Conservation (phyloP, 2,113 vertebrate genomes). For the Leptodactylus fuscus region DNA sequence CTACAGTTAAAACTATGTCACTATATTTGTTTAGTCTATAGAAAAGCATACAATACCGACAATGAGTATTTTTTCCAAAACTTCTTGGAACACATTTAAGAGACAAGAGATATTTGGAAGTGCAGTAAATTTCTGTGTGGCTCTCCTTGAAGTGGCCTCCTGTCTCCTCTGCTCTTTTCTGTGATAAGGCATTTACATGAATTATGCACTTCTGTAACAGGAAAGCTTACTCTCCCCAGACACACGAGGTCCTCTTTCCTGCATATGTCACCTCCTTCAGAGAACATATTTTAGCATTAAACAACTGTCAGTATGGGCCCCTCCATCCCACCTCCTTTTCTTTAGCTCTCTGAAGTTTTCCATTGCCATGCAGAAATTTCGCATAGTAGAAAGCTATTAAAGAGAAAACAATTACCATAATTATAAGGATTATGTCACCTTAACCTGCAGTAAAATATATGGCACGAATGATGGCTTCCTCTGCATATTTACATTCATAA, state of each 20-base stretch:
- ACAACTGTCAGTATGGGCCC: conserved; percentile 4
- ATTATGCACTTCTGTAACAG: conserved; percentile 12
- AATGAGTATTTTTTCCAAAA: background rate
- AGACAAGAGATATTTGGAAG: background rate
- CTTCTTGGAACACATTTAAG: background rate
- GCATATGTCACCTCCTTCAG: conserved; percentile 37
- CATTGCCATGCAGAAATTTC: background rate
- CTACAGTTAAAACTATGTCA: no score
- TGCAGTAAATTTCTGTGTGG: background rate
- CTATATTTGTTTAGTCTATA: background rate
- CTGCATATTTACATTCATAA: conserved; percentile 41
- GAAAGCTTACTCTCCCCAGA: conserved; percentile 35
- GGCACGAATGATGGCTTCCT: conserved; percentile 25
- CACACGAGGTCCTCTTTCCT: conserved; percentile 28
- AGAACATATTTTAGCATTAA: conserved; percentile 18
- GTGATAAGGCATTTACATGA: conserved; percentile 29
- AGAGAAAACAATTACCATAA: conserved; percentile 12
- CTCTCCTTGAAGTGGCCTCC: conserved; percentile 2
- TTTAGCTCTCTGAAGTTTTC: background rate
- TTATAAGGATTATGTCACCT: conserved; percentile 43
- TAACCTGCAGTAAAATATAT: conserved; percentile 44
- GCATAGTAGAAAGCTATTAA: conserved; percentile 25
- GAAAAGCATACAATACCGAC: background rate
- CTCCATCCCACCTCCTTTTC: background rate
- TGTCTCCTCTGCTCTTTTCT: background rate